phyloP scores from a whole-genome alignment of 1,140 invertebrate species.

The Hirudo medicinalis region DNA sequence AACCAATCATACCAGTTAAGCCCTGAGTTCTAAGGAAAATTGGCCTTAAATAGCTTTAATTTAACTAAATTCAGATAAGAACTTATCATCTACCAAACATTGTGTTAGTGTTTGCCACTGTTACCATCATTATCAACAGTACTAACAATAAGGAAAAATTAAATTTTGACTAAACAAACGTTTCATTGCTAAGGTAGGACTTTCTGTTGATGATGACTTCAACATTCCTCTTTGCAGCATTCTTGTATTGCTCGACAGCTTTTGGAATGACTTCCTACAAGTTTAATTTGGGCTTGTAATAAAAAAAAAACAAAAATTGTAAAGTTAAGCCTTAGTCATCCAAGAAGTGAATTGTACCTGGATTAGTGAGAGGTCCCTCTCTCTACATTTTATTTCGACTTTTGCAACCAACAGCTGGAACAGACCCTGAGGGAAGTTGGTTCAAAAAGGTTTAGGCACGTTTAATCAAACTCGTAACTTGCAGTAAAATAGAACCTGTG shows the following conservation, averaged over 20 bases:
- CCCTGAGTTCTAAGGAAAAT: too few relatives aligned
- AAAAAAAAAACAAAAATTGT: neutral
- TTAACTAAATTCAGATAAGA: too few relatives aligned
- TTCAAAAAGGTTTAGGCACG: neutral
- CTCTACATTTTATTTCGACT: slow-evolving; percentile 64
- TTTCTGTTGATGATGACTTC: slow-evolving; percentile 36
- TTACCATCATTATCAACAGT: neutral
- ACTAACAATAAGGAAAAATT: neutral
- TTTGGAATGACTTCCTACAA: neutral
- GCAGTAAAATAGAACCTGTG: slow-evolving; percentile 52
- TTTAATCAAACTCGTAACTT: neutral
- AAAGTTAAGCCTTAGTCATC: neutral
- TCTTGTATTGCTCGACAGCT: slow-evolving; percentile 27
- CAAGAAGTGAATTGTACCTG: slow-evolving; percentile 41
- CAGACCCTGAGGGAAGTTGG: slow-evolving; percentile 34
- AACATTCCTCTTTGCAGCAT: slow-evolving; percentile 28
- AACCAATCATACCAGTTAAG: neutral
- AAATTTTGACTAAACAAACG: neutral
- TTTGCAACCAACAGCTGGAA: slow-evolving; percentile 68
- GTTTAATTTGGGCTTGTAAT: neutral
- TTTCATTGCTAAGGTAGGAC: slow-evolving; percentile 45
- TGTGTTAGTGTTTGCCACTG: neutral
- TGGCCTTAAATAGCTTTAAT: too few relatives aligned
- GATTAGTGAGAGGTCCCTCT: slow-evolving; percentile 62
- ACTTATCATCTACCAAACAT: too few relatives aligned